A percentile compares a stretch with the other conserved stretches of the same genome.
These are phyloP conservation scores for Pseudocheirus occidentalis DNA, from an alignment of 2,797 vertebrate species.

Conservation along the genomic window DNA sequence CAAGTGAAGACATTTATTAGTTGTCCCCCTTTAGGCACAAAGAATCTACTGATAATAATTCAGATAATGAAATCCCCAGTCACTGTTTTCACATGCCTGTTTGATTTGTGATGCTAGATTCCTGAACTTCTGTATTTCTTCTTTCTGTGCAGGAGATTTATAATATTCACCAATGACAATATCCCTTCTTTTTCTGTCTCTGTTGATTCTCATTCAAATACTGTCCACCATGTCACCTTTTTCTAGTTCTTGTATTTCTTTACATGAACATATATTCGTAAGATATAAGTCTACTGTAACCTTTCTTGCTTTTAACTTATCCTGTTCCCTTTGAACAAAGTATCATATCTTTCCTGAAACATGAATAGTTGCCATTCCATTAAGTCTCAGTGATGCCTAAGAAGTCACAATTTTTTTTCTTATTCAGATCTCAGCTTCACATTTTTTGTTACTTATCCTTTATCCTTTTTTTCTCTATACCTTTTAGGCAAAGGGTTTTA, in stretches of 20 bases:
- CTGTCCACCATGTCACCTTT: not conserved
- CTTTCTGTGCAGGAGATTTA: not conserved
- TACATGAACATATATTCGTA: not conserved
- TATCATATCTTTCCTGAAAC: not conserved
- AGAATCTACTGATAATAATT: not conserved
- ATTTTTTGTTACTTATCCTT: no score
- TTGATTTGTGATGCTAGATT: not conserved
- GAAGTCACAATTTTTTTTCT: no score
- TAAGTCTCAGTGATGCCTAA: not conserved
- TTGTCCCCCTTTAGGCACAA: not conserved
- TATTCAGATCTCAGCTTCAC: no score
- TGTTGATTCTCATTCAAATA: not conserved
- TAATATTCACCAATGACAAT: not conserved
- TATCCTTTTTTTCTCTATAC: no score
- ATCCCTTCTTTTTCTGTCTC: not conserved
- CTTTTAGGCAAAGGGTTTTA: no score
- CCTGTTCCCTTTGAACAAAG: not conserved
- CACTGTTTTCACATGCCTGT: not conserved
- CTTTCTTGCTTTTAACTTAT: not conserved
- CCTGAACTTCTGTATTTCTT: not conserved
- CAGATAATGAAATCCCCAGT: not conserved
- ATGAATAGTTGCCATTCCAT: not conserved
- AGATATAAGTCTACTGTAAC: not conserved
- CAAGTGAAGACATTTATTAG: not conserved
- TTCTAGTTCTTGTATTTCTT: not conserved